These are phyloP conservation scores for Hybos culiciformis DNA, from an alignment of 2,888 invertebrate genomes.

Conservation along the genomic window DNA sequence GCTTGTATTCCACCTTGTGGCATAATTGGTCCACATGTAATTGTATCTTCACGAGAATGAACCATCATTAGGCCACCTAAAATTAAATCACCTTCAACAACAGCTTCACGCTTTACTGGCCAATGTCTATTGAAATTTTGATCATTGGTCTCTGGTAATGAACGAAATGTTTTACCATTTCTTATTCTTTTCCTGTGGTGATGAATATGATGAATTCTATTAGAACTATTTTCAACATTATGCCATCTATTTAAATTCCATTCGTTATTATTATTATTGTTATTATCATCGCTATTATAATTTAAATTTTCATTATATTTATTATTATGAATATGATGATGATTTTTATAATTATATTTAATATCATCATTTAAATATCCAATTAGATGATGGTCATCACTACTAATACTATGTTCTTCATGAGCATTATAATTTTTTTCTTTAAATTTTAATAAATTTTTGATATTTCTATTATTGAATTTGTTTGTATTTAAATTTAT, in stretches of 20 bases:
- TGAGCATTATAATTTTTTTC: not conserved
- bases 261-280: slow-evolving; percentile 7
- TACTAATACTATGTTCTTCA: too few species aligned
- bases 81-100: slow-evolving; percentile 69
- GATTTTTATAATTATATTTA: not conserved
- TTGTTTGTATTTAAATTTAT: not conserved
- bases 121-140: slow-evolving; percentile 35
- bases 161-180: slow-evolving; percentile 25
- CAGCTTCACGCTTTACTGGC: slow-evolving; percentile 67
- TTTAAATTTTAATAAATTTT: not conserved
- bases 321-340: not conserved
- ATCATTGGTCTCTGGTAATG: slow-evolving; percentile 25
- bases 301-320: slow-evolving; percentile 8
- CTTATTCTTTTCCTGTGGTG: not conserved
- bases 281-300: slow-evolving; percentile 19
- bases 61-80: slow-evolving; percentile 89
- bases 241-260: not conserved
- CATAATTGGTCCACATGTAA: slow-evolving; percentile 79
- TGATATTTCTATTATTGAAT: not conserved
- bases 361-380: not conserved
- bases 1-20: slow-evolving; percentile 77
- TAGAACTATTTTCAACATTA: slow-evolving; percentile 3
- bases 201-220: not conserved
- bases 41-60: slow-evolving; percentile 65
- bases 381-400: slow-evolving; percentile 4